A percentile compares a stretch with the other conserved stretches of the same genome.
Evolutionary conservation across 2,888 invertebrate genomes (phyloP).

Genomic region (Melinaea marsaeus): DNA sequence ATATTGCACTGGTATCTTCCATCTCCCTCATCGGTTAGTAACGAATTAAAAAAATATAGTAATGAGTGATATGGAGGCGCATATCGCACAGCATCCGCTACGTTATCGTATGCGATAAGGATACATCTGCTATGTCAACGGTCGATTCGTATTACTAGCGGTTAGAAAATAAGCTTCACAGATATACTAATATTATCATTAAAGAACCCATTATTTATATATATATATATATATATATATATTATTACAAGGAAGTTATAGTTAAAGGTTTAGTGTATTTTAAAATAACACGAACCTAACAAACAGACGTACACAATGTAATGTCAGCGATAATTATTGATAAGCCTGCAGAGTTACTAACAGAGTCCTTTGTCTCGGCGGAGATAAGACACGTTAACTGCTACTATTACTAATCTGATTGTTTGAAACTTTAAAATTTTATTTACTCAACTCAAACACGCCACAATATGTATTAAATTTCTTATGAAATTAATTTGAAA

Average conservation of each 20-base stretch:
- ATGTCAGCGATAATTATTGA: slow-evolving; percentile 25
- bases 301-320: slow-evolving; percentile 9
- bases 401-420: slow-evolving; percentile 15
- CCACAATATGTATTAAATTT: no score
- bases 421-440: slow-evolving; percentile 4
- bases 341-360: slow-evolving; percentile 17
- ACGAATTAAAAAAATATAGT: slow-evolving; percentile 66
- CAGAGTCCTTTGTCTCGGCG: slow-evolving; percentile 30
- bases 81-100: slow-evolving; percentile 64
- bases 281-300: no score
- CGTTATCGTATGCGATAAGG: slow-evolving; percentile 52
- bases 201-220: no score
- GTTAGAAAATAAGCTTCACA: background rate
- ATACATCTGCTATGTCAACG: slow-evolving; percentile 59
- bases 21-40: slow-evolving; percentile 48
- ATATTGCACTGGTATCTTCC: slow-evolving; percentile 39
- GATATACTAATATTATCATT: background rate
- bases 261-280: no score
- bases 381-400: slow-evolving; percentile 34
- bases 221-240: no score
- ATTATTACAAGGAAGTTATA: no score
- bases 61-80: slow-evolving; percentile 48
- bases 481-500: no score
- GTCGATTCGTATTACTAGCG: slow-evolving; percentile 42
- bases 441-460: background rate